Base-by-base conservation (phyloP, 2,888 invertebrate species). In the Corythucha ciliata region DNA sequence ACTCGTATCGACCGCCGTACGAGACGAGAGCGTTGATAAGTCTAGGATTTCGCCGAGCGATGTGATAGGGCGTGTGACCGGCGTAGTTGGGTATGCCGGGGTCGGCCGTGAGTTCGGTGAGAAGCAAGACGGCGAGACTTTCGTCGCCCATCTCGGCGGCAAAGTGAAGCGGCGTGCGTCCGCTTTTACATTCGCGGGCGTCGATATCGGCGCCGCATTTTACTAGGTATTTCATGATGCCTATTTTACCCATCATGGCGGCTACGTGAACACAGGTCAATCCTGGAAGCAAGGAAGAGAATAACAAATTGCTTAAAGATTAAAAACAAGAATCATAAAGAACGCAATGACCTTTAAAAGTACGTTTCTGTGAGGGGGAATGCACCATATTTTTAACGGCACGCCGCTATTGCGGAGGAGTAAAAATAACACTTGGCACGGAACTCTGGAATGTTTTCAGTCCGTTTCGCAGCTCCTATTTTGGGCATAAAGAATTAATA, bases 191-290 rank as follows among this genome's bases (percentile, higher is more conserved):
- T 66, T 90, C 89, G 81, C 78, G 76, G 41, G 83, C 81, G 68
- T 91, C 88, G 48, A 91, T 76, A 66, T 92, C 80, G 3, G 89
- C 91, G 40, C 89, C 87, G 64, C 79, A 79, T 66, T 76, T 76
- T 32, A 86, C 73, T 36, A 92, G 74, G 58, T 81, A 78, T 58
- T 81, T 76, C 40, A 91, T 70, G 18, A 86, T 73, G 40, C 83
- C 80, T 48, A 81, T 70, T 63, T 87, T 78, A 3, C 84, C 83
- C 26, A 76, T 74, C 52, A 77, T 70, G 16, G 87, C 86, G 27
- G 92, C 90, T 61, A 90, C 68, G 67, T 92, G 92, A 44, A 91
- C 76, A 66, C 87, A 87, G 58, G 82, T 83, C 70, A 88, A 82
- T 66, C 92, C 92, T 90, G 76, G 1, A 47, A 21, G 33, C 14